Evolutionary conservation across 2,113 vertebrate species (phyloP).

Genomic region (Trematomus loennbergii): DNA sequence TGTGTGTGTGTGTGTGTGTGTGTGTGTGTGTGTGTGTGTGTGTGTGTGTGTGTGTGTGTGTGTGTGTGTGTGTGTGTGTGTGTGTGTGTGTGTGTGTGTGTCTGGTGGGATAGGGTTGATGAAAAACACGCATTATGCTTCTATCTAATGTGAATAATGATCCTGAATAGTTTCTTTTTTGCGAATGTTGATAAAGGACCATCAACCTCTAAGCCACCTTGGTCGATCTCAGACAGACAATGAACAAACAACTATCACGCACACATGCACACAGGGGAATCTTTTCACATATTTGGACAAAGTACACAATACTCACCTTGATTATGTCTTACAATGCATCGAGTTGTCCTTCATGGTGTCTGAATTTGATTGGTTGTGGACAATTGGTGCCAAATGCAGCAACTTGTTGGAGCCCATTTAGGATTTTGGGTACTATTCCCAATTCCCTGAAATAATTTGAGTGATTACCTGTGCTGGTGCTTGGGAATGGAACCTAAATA

Average conservation of each 20-base stretch:
- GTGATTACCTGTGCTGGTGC: neutral
- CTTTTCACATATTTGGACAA: constrained; percentile 5
- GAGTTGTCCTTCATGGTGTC: constrained; percentile 24
- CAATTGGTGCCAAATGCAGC: constrained; percentile 7
- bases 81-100: constrained; percentile 11
- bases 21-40: constrained; percentile 2
- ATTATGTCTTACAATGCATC: neutral
- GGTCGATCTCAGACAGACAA: constrained; percentile 17
- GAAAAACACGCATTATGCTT: constrained; percentile 1
- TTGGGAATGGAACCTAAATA: neutral
- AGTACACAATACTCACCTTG: constrained; percentile 6
- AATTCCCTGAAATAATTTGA: neutral
- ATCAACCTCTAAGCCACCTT: constrained; percentile 41
- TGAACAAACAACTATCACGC: neutral
- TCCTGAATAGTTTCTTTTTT: constrained; percentile 50
- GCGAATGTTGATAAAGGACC: constrained; percentile 10
- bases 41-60: constrained; percentile 13
- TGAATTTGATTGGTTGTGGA: constrained; percentile 8
- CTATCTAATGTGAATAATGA: constrained; percentile 56
- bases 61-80: neutral
- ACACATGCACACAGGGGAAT: neutral
- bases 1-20: constrained; percentile 2
- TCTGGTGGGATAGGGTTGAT: neutral
- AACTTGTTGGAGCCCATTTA: constrained; percentile 10
- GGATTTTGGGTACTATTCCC: constrained; percentile 32